Evolutionary conservation across 2,797 vertebrate genomes (phyloP), one percentile per base, ranked within the genome.

Genomic region (Paguma larvata): DNA sequence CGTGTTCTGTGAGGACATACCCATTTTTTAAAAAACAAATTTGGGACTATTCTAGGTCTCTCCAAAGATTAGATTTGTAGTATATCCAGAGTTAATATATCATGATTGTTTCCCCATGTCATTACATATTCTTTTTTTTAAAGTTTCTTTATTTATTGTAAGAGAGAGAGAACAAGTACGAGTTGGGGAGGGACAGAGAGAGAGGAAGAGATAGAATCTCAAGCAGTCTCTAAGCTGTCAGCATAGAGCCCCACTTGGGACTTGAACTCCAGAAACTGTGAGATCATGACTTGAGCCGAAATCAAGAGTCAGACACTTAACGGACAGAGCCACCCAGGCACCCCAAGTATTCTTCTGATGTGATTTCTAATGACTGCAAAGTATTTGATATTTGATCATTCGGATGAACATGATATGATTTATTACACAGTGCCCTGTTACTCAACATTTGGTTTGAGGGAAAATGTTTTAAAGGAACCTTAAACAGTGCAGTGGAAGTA

Each of bases 351-450:
- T 89, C 32, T 84, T 89, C 44, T 95, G 89, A 70, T n/a, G 62
- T 83, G 85, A 87, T 92, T 95, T 97, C 38, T 92, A 87, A 87
- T 96, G n/a, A 34, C 18, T 68, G 34, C 63, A 73, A 62, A 67
- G 30, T 85, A 83, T 80, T 96, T 65, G 80, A 70, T 73, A 85
- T 77, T 95, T 62, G 75, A 79, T 73, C 48, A 59, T 93, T 90
- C 88, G 25, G 16, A 51, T 94, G 11, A 96, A 72, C 23, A 34
- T 65, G 86, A 70, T 86, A 41, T 91, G 46, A 85, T 89, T 4
- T 34, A 70, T 88, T 84, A 92, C 82, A 82, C 34, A 46, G 4
- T 72, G 11, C 72, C 41, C 82, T 94, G 15, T 85, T 87, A 65
- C 63, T 92, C 9, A 23, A 79, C 44, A 44, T 85, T 92, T 86